A percentile compares a stretch with the other conserved stretches of the same genome.
Conservation (phyloP, 37 sponge, comb jelly and placozoan species). For the Petrosia ficiformis region DNA sequence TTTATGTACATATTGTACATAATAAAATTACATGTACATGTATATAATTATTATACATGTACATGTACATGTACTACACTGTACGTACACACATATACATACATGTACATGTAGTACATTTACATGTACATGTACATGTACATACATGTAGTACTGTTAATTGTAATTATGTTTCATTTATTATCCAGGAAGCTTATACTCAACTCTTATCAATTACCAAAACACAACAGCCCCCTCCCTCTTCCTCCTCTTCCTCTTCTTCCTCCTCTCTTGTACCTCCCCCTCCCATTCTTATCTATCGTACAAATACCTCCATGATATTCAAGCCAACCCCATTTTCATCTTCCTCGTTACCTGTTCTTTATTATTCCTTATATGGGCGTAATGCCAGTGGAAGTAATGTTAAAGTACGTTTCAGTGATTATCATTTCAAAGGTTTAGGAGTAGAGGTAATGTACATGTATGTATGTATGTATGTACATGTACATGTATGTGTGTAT, state of each 20-base stretch:
- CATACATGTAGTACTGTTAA: no score
- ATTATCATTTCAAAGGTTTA: constrained; percentile 70
- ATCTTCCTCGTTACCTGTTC: constrained; percentile 24
- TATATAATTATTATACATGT: no score
- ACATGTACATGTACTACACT: no score
- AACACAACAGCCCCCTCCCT: not conserved
- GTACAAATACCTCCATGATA: constrained; percentile 49
- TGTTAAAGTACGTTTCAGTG: constrained; percentile 83
- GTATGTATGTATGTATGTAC: no score
- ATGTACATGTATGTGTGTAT: no score
- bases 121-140: no score
- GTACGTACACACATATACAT: no score
- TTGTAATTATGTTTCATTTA: no score
- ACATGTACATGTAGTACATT: no score
- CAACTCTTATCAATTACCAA: not conserved
- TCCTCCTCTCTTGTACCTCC: no score
- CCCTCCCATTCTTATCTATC: constrained; percentile 56
- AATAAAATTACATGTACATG: no score
- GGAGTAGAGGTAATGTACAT: constrained; percentile 76
- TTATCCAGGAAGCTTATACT: constrained; percentile 30
- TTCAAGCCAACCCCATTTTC: constrained; percentile 66
- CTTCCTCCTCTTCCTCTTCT: not conserved
- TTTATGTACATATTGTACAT: no score
- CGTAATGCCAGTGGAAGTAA: constrained; percentile 79
- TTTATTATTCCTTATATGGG: constrained; percentile 83